Evolutionary conservation across 30 jellyfish, hydroid and myxozoan species (phyloP).

Genomic region (Aurelia aurita): DNA sequence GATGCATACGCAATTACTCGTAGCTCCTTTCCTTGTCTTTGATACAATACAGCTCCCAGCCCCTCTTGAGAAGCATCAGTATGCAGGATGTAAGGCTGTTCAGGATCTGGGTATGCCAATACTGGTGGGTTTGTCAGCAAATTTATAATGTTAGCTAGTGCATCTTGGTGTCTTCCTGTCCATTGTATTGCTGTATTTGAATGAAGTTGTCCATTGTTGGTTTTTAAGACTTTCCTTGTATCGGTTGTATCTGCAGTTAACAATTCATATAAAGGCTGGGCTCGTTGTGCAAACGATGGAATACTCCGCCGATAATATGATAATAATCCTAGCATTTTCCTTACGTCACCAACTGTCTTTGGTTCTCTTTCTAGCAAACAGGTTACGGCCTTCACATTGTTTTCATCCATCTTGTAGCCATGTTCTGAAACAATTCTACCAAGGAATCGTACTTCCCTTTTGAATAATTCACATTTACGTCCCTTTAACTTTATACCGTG

Average conservation of each 20-base stretch:
- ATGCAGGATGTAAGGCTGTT: not conserved
- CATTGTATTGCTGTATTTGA: conserved; percentile 1
- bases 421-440: too few relatives aligned
- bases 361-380: too few relatives aligned
- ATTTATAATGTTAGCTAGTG: not conserved
- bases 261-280: conserved; percentile 37
- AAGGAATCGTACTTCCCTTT: too few relatives aligned
- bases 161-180: not conserved
- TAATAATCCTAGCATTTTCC: conserved; percentile 32
- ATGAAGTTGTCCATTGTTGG: not conserved
- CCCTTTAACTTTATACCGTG: too few relatives aligned
- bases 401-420: too few relatives aligned
- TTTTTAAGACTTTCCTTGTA: too few relatives aligned
- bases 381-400: not conserved
- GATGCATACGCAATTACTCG: conserved; percentile 37
- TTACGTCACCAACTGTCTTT: conserved; percentile 44
- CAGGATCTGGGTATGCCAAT: conserved; percentile 25
- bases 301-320: conserved; percentile 38
- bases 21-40: not conserved
- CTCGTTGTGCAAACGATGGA: conserved; percentile 38
- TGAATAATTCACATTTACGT: too few relatives aligned
- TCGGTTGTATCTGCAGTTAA: not conserved
- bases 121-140: not conserved
- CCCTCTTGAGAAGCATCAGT: conserved; percentile 35
- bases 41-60: conserved; percentile 21